Evolutionary conservation across 1,140 invertebrate species (phyloP).

Genomic region (Pseudomyrmex gracilis): DNA sequence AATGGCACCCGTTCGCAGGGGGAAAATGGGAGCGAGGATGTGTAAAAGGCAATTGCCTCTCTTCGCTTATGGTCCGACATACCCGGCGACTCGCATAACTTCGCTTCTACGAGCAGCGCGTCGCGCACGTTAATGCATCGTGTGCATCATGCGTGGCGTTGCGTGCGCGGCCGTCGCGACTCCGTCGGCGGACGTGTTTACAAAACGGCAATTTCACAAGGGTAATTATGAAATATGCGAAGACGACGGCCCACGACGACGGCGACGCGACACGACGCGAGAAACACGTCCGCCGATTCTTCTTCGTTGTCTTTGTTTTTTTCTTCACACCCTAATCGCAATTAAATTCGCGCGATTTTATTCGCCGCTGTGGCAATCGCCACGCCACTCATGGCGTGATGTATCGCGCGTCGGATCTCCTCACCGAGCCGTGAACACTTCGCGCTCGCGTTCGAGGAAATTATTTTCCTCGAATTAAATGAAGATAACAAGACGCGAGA

Average conservation of each 20-base stretch:
- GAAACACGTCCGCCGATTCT: slow-evolving; percentile 33
- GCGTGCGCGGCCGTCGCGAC: slow-evolving; percentile 33
- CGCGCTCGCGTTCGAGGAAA: not conserved
- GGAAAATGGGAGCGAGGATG: slow-evolving; percentile 82
- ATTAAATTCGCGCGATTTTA: slow-evolving; percentile 44
- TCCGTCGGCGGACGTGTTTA: slow-evolving; percentile 49
- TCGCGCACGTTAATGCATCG: slow-evolving; percentile 68
- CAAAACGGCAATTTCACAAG: slow-evolving; percentile 59
- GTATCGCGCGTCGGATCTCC: slow-evolving; percentile 26
- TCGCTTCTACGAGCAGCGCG: slow-evolving; percentile 66
- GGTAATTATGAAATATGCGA: slow-evolving; percentile 59
- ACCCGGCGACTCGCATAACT: slow-evolving; percentile 76
- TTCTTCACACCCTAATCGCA: slow-evolving; percentile 34
- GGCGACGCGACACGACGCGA: not conserved
- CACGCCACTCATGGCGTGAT: slow-evolving; percentile 42
- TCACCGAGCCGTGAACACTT: slow-evolving; percentile 28
- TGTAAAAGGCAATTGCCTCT: slow-evolving; percentile 83
- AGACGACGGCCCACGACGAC: slow-evolving; percentile 16
- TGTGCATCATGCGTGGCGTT: slow-evolving; percentile 57
- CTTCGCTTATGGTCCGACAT: slow-evolving; percentile 81
- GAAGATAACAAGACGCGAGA: not conserved
- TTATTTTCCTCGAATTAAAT: slow-evolving; percentile 32
- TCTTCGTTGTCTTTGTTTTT: not conserved
- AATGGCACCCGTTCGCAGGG: slow-evolving; percentile 73
- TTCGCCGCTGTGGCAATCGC: slow-evolving; percentile 30